Conservation (phyloP, 2,113 vertebrate species). For the Zosterops lateralis region DNA sequence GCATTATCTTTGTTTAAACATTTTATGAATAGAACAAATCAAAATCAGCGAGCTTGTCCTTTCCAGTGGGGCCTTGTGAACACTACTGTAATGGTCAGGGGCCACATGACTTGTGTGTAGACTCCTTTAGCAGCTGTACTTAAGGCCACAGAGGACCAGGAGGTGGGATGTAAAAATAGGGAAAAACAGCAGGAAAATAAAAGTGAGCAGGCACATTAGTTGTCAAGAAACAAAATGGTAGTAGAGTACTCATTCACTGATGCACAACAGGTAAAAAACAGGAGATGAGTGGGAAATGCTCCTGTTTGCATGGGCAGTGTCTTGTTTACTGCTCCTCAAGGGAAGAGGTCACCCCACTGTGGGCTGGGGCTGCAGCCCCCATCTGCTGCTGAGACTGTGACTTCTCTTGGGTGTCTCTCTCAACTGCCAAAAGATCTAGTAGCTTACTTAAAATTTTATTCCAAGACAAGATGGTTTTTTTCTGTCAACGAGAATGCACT, state of each 20-base stretch:
- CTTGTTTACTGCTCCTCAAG: neutral
- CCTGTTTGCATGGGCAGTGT: neutral
- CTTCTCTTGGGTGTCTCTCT: neutral
- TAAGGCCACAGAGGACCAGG: neutral
- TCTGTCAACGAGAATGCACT: neutral
- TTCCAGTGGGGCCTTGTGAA: accelerated
- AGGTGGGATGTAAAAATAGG: neutral
- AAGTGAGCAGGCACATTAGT: neutral
- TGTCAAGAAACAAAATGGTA: neutral
- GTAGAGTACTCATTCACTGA: neutral
- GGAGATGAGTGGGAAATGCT: neutral
- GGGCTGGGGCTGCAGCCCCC: neutral
- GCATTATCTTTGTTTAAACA: neutral
- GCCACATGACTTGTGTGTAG: accelerated
- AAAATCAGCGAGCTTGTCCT: neutral
- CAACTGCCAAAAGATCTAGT: neutral
- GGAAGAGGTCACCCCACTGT: neutral
- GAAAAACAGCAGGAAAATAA: neutral
- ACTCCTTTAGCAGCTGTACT: neutral
- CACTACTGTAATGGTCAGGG: neutral
- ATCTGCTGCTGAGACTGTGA: neutral
- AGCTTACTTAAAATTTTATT: neutral
- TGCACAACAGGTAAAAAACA: neutral
- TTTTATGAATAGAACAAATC: neutral
- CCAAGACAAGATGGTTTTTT: neutral